Evolutionary conservation across 2,113 vertebrate genomes (phyloP).

Genomic region (Calidris pugnax): DNA sequence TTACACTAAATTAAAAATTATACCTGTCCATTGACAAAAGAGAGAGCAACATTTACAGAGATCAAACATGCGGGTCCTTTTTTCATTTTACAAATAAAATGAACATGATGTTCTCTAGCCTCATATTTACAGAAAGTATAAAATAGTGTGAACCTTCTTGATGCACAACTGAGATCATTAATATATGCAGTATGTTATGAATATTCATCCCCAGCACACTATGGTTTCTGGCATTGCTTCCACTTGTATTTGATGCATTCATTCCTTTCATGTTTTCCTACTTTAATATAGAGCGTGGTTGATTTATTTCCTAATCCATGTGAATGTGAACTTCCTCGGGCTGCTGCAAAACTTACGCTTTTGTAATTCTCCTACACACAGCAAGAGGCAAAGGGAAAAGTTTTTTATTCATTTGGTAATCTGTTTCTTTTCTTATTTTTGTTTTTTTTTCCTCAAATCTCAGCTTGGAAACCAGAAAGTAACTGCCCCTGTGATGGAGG

Average conservation of each 20-base stretch:
- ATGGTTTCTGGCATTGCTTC: slow-evolving; percentile 66
- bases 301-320: slow-evolving; percentile 66
- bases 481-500: slow-evolving; percentile 72
- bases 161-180: background rate
- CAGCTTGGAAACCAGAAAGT: slow-evolving; percentile 79
- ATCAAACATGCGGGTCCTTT: background rate
- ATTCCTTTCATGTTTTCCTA: slow-evolving; percentile 42
- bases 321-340: slow-evolving; percentile 41
- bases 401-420: slow-evolving; percentile 67
- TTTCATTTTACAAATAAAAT: background rate
- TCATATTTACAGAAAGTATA: background rate
- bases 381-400: slow-evolving; percentile 57
- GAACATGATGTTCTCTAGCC: background rate
- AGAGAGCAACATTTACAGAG: background rate
- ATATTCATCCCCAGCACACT: slow-evolving; percentile 30
- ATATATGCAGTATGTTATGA: background rate
- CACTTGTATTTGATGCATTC: slow-evolving; percentile 25
- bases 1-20: background rate
- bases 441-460: slow-evolving; percentile 63
- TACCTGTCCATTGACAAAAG: background rate
- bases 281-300: slow-evolving; percentile 33
- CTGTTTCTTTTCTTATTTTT: slow-evolving; percentile 69
- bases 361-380: slow-evolving; percentile 35
- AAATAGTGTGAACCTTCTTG: background rate
- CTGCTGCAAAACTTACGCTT: slow-evolving; percentile 41